Conservation (phyloP, 2,888 invertebrate species). For the Athalia cordata region DNA sequence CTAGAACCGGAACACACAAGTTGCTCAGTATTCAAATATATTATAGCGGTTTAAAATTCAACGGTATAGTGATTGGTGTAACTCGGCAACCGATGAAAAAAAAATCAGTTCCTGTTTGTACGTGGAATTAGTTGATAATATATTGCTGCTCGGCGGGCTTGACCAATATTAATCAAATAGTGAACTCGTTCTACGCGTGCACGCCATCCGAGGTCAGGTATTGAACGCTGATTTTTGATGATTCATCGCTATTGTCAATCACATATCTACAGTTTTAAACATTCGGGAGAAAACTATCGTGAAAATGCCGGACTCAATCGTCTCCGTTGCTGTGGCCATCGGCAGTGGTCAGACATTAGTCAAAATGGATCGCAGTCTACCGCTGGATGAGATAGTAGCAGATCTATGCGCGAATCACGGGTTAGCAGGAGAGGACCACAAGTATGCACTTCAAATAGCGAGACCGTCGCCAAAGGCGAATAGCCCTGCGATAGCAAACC, state of each 20-base stretch:
- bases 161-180: too few species aligned
- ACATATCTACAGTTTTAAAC: background rate
- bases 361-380: slow-evolving; percentile 42
- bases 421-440: slow-evolving; percentile 13
- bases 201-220: too few species aligned
- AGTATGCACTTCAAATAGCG: slow-evolving; percentile 45
- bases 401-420: slow-evolving; percentile 38
- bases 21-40: too few species aligned
- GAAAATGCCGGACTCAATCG: slow-evolving; percentile 44
- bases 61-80: too few species aligned
- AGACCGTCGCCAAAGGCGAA: slow-evolving; percentile 45
- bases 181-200: too few species aligned
- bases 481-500: slow-evolving; percentile 36
- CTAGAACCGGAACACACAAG: background rate
- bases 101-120: too few species aligned
- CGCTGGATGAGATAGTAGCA: slow-evolving; percentile 42
- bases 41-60: too few species aligned
- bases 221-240: too few species aligned
- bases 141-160: too few species aligned
- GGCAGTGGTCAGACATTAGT: slow-evolving; percentile 38
- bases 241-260: too few species aligned
- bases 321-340: slow-evolving; percentile 46
- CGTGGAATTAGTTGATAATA: too few species aligned
- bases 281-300: background rate
- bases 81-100: too few species aligned